Evolutionary conservation across 2,888 invertebrate genomes (phyloP).

Genomic region (Epicampocera succincta): DNA sequence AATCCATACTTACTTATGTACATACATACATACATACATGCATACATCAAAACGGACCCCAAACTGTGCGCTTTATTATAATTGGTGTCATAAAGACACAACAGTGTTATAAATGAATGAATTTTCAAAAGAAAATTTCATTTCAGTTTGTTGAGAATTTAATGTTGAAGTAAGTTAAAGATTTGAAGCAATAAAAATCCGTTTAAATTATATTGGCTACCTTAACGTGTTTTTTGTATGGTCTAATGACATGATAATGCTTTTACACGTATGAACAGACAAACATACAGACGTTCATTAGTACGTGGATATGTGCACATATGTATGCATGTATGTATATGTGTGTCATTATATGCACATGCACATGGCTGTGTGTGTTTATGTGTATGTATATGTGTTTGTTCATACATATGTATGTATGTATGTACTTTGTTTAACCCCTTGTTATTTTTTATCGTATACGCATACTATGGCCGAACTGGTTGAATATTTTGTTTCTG

Average conservation of each 20-base stretch:
- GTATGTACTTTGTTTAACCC: background rate
- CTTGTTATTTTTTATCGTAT: slow-evolving; percentile 21
- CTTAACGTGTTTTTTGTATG: slow-evolving; percentile 44
- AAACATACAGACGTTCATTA: background rate
- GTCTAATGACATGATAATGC: slow-evolving; percentile 68
- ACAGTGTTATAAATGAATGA: slow-evolving; percentile 46
- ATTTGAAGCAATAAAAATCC: slow-evolving; percentile 48
- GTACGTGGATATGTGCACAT: too few relatives aligned
- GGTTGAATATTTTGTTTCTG: slow-evolving; percentile 42
- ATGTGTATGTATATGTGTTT: background rate
- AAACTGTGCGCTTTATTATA: slow-evolving; percentile 78
- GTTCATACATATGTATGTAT: too few relatives aligned
- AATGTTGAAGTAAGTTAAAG: slow-evolving; percentile 23
- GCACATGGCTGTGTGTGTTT: too few relatives aligned
- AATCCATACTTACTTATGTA: too few relatives aligned
- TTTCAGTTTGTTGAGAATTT: slow-evolving; percentile 59
- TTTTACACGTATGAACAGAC: slow-evolving; percentile 46
- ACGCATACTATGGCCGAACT: slow-evolving; percentile 21
- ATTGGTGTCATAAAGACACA: slow-evolving; percentile 76
- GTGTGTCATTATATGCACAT: too few relatives aligned
- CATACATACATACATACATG: too few relatives aligned
- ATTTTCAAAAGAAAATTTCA: slow-evolving; percentile 59
- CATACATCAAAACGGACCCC: slow-evolving; percentile 53
- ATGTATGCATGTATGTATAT: background rate
- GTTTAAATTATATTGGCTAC: slow-evolving; percentile 61